These are phyloP conservation scores for Salvelinus namaycush DNA, from an alignment of 2,113 vertebrate species.

Conservation along the genomic window DNA sequence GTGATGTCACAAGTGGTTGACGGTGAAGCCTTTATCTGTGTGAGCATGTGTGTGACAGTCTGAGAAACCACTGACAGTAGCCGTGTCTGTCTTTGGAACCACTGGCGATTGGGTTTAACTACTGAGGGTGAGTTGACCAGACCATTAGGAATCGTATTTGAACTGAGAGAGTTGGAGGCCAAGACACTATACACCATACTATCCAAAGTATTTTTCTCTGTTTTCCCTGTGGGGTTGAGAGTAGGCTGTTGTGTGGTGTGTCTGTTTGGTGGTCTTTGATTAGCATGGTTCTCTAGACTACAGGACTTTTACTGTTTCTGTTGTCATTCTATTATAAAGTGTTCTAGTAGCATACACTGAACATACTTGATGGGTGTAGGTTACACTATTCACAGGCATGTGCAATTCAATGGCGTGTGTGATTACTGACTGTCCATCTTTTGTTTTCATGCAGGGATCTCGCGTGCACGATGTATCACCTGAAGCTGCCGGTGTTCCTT, in stretches of 20 bases:
- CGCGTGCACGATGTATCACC: slow-evolving; percentile 72
- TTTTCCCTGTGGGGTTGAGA: not conserved
- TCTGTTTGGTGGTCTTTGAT: not conserved
- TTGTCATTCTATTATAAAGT: not conserved
- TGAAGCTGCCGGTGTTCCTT: slow-evolving; percentile 74
- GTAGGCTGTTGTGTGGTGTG: not conserved
- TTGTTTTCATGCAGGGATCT: slow-evolving; percentile 29
- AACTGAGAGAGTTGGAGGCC: not conserved
- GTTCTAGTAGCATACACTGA: not conserved
- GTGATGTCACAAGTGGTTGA: slow-evolving; percentile 77
- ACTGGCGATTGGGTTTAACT: slow-evolving; percentile 35
- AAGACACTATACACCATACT: not conserved
- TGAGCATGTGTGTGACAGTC: slow-evolving; percentile 46
- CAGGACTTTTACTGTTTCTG: not conserved
- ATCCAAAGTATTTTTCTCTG: not conserved
- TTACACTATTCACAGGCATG: not conserved
- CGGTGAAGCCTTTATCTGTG: slow-evolving; percentile 73
- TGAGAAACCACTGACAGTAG: slow-evolving; percentile 54
- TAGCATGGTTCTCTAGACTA: not conserved
- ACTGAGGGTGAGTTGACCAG: slow-evolving; percentile 56
- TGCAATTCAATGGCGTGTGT: not conserved
- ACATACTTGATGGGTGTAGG: not conserved
- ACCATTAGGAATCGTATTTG: not conserved
- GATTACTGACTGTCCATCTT: not conserved
- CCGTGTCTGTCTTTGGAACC: slow-evolving; percentile 49